Evolutionary conservation across 2,797 vertebrate species (phyloP).

Genomic region (Nothura maculosa): DNA sequence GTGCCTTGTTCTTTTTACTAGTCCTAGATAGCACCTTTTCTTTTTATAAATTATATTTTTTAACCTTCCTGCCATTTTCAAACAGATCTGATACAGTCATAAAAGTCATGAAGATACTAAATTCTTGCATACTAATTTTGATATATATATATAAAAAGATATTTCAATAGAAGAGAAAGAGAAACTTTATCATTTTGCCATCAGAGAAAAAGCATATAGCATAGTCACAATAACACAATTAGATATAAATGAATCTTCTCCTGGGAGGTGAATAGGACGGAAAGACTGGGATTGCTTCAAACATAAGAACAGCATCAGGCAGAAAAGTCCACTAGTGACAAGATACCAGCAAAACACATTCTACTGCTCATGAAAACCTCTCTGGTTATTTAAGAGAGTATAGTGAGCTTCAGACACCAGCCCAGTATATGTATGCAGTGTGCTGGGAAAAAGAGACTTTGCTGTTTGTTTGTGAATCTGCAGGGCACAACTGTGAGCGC

Average conservation of each 20-base stretch:
- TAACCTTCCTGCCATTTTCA: background rate
- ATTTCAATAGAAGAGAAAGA: background rate
- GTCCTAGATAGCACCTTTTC: background rate
- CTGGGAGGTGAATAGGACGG: background rate
- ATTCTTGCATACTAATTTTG: background rate
- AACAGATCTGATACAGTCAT: background rate
- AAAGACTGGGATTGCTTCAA: background rate
- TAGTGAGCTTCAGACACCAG: background rate
- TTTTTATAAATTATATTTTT: background rate
- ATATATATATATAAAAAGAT: background rate
- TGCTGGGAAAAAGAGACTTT: background rate
- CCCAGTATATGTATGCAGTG: rapidly evolving
- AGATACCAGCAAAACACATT: background rate
- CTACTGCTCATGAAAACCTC: background rate
- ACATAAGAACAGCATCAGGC: background rate
- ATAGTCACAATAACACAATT: background rate
- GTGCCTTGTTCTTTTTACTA: background rate
- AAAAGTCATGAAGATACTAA: background rate
- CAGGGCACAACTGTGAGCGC: background rate
- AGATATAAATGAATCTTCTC: background rate
- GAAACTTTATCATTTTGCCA: background rate
- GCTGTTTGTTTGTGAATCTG: background rate
- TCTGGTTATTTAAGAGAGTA: background rate
- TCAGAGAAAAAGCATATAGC: background rate
- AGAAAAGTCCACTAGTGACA: background rate